Base-by-base conservation (phyloP, 2,888 invertebrate species). In the Campoletis raptor region DNA sequence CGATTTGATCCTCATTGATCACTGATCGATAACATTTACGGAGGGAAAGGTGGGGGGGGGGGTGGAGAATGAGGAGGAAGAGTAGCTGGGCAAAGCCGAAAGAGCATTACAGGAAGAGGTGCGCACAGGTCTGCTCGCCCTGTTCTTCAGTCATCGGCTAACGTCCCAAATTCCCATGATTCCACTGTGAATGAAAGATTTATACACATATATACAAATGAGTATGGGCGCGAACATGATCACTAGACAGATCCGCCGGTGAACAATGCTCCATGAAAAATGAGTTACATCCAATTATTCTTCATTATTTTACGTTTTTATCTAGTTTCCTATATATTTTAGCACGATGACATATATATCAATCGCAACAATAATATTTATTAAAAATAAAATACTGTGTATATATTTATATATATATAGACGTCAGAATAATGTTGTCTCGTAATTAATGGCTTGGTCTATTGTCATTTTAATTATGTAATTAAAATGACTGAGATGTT, bases 1-100 rank as follows among this genome's bases (percentile, higher is more conserved):
- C 81, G 84, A 80, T 80, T 83, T 76, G 83, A 84, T 86, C 74
- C 81, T 84, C 86, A 84, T 86, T 86, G 86, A 86, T 84, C 86
- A 74, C 79, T 78, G 86, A 86, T 86, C 84, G 86, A 86, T 86
- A 81, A 81, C 73, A 79, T 84, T 84, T 74, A 79, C 81, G 40
- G 77, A 18, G 74, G 61, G 52, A 21, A 45, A 4, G 69, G 48
- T 18, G 18, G 8, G 7, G 30, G 57, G 2, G 69, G 37, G 7
- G 36, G 57, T 48, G 64, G 48, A 42, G 18, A 61, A 7, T 12
- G 48, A 67, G 54, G 66, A 52, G n/a, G 21, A 57, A 9, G 30
- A 21, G 45, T 24, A 37, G 36, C 36, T 36, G 37, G 73, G 30
- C 77, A 77, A 61, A 72, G 73, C 72, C 72, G 21, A 64, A 36